Percentiles rank a stretch among this genome's conserved stretches.
Evolutionary conservation across 2,797 vertebrate species (phyloP).

Genomic region (Thamnophis elegans): DNA sequence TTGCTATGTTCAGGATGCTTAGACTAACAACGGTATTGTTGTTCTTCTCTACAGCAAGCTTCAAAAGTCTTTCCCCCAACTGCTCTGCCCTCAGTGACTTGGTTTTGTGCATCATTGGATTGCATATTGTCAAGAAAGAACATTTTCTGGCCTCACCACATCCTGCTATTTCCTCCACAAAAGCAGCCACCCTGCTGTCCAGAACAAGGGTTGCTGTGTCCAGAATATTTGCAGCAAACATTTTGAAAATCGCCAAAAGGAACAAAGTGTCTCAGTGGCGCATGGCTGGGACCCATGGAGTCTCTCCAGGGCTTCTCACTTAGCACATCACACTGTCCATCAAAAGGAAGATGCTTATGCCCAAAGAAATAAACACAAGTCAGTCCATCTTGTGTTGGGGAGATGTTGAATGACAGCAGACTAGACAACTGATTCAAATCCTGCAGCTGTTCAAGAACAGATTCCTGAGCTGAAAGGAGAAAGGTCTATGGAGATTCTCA

Average conservation of each 20-base stretch:
- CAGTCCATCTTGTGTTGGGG: constrained; percentile 47
- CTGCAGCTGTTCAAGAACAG: constrained; percentile 12
- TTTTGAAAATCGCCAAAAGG: constrained; percentile 54
- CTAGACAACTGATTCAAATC: constrained; percentile 62
- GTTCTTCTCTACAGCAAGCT: background rate
- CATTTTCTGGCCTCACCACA: background rate
- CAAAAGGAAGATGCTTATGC: constrained; percentile 52
- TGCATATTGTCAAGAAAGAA: background rate
- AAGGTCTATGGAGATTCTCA: background rate
- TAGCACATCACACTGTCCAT: constrained; percentile 42
- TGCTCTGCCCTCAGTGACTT: background rate
- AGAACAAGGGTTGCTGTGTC: constrained; percentile 53
- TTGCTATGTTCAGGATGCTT: background rate
- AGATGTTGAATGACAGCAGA: constrained; percentile 61
- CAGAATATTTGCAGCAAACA: constrained; percentile 37
- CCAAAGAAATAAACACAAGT: constrained; percentile 66
- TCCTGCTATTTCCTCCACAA: background rate
- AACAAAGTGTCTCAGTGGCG: constrained; percentile 56
- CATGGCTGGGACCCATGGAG: constrained; percentile 25
- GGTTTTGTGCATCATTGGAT: background rate
- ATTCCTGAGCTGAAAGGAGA: constrained; percentile 38
- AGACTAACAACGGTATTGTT: background rate
- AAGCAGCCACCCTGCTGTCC: background rate
- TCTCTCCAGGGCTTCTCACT: constrained; percentile 54
- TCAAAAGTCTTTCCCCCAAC: background rate